Base-by-base conservation (phyloP, 2,888 invertebrate genomes). In the Himalopsyche tibetana region DNA sequence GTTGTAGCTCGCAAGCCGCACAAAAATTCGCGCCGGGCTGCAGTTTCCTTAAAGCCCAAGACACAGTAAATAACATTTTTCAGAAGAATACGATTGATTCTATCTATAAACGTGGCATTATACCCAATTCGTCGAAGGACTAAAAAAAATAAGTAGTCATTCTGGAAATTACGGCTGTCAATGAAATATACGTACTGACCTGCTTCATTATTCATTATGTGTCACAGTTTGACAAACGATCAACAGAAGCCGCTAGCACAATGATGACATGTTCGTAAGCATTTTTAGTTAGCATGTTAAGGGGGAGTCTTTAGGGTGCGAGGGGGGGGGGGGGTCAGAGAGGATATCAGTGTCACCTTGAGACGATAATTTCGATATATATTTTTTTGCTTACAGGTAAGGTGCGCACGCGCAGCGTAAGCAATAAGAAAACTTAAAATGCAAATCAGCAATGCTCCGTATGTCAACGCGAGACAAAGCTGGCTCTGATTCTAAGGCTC, bases 361-460 rank as follows among this genome's bases (percentile, higher is more conserved):
- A 69, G 86, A 86, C 80, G 83, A 86, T 83, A 86, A 86, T 86
- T 86, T 86, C 83, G 83, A 83, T 86, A 82, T 85, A 74, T 38
- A 74, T 74, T 74, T 74, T 42, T 74, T 74, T 74, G 74, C 74
- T 74, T 5, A 36, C 74, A 74, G 74, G 74, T 74, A 38, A 74
- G 74, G 74, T 74, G 74, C 74, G 74, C 74, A 36, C 74, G 36
- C 74, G 36, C 63, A 63, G 63, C 63, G 63, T 63, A 63, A 19
- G 63, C 63, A 19, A 63, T 63, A 19, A 19, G 51, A 63, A 63
- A 19, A 63, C 15, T 5, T 36, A 74, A 36, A 74, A 74, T 74
- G 36, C 36, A 36, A 74, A 38, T 2, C 74, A 74, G 19, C 74
- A 74, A 74, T 38, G 36, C 9, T 74, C 36, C 74, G 38, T 36